Evolutionary conservation across 2,888 invertebrate species (phyloP).

Genomic region (Nephrotoma flavescens): DNA sequence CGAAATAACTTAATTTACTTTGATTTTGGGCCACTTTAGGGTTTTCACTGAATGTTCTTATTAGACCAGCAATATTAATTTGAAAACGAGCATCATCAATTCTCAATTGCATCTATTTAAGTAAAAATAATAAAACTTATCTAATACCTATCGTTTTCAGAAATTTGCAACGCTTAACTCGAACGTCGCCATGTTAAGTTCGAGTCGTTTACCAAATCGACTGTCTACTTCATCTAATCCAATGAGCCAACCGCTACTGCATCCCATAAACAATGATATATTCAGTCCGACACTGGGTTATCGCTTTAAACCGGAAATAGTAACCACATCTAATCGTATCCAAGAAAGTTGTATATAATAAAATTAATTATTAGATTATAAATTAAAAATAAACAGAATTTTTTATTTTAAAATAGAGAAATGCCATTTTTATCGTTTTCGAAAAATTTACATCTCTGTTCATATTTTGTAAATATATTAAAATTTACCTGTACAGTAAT

Average conservation of each 20-base stretch:
- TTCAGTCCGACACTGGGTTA: constrained; percentile 46
- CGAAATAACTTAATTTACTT: too few relatives aligned
- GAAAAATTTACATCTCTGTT: neutral
- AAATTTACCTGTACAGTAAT: neutral
- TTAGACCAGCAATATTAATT: too few relatives aligned
- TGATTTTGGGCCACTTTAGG: too few relatives aligned
- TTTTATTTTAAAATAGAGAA: too few relatives aligned
- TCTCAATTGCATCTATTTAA: too few relatives aligned
- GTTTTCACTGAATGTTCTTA: too few relatives aligned
- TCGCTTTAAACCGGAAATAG: constrained; percentile 68
- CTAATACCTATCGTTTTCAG: constrained; percentile 33
- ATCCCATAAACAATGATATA: constrained; percentile 33
- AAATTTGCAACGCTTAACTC: constrained; percentile 58
- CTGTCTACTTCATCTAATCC: constrained; percentile 22
- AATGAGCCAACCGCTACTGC: constrained; percentile 23
- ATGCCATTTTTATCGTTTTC: too few relatives aligned
- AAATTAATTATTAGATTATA: constrained; percentile 4
- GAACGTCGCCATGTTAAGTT: neutral
- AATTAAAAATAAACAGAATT: neutral
- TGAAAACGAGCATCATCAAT: too few relatives aligned
- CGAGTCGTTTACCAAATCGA: neutral
- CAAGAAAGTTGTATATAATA: constrained; percentile 83
- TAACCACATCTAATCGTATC: constrained; percentile 74
- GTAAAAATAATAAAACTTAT: too few relatives aligned
- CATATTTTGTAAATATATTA: neutral